Percentiles rank a stretch among this genome's conserved stretches.
phyloP scores from a whole-genome alignment of 1,140 invertebrate genomes.

The Tetraneura akinire region DNA sequence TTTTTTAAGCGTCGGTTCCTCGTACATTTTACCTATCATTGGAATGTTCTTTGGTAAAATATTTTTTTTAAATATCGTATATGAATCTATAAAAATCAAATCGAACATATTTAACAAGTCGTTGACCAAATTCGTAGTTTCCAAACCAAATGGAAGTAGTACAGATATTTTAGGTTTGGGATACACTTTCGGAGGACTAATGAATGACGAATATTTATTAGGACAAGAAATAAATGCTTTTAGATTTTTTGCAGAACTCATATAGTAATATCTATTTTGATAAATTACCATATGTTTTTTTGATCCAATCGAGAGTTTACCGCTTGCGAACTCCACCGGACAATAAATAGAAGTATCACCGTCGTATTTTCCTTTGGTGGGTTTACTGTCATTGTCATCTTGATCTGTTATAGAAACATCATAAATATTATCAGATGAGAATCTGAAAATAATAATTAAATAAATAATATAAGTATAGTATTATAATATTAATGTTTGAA shows the following conservation, averaged over 20 bases:
- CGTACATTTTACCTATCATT: constrained; percentile 31
- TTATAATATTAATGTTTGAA: neutral
- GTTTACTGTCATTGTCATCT: neutral
- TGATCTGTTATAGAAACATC: neutral
- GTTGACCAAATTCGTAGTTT: neutral
- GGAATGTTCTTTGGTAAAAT: neutral
- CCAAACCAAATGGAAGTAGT: neutral
- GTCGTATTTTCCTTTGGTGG: neutral
- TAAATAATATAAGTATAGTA: neutral
- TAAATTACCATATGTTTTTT: constrained; percentile 12
- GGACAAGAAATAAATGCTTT: neutral
- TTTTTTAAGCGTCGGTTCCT: neutral
- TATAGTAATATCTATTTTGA: constrained; percentile 29
- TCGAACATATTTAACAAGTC: neutral
- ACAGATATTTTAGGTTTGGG: constrained; percentile 19
- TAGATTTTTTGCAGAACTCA: neutral
- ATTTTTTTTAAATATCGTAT: neutral
- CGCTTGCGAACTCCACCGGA: neutral
- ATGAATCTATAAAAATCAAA: neutral
- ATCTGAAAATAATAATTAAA: neutral
- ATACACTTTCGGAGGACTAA: neutral
- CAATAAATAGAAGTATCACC: constrained; percentile 39
- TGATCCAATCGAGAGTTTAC: neutral
- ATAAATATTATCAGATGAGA: neutral
- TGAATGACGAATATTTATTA: neutral